Evolutionary conservation across 2,797 vertebrate genomes (phyloP), one percentile per base, ranked within the genome.

Genomic region (Kryptolebias ocellatus): DNA sequence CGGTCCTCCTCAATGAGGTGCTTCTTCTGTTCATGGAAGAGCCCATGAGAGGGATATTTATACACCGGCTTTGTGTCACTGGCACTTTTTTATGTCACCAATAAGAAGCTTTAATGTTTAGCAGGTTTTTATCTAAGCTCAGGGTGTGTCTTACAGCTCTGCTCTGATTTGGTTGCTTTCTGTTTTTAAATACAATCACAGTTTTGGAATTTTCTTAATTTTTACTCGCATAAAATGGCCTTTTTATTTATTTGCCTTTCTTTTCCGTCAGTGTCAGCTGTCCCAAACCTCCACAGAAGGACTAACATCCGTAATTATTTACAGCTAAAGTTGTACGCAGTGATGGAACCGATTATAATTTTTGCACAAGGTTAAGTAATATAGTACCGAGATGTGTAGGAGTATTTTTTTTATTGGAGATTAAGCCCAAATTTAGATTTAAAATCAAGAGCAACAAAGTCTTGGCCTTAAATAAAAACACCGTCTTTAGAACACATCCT

Each of bases 1-100:
- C 90, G 81, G 88, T 82, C 85, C 86, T 91, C 86, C 87, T 91
- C 87, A 92, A 84, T 88, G 83, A 90, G 87, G 80, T 90, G 87
- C 80, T 84, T 90, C 83, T 90, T 89, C 87, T 92, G 81, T 90
- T 92, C 87, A 84, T 20, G 57, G 84, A 92, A 85, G 83, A 90
- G 86, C 83, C 85, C 14, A 76, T 75, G 81, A 90, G 83, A 87
- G 85, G 17, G 77, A 88, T 90, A 89, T 92, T 90, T 90, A 86
- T 91, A 89, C 85, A 79, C 86, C 28, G 67, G 67, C 73, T 88
- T 72, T 71, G 85, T 87, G 83, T 90, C 81, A 80, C 89, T 78
- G 67, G 70, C 63, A 59, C 80, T 72, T 79, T 72, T 77, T 66
- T 74, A 66, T 80, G 79, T 80, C 84, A 81, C 78, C 53, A 57